A percentile compares a stretch with the other conserved stretches of the same genome.
phyloP scores from a whole-genome alignment of 2,797 vertebrate genomes.

The Nyctibius grandis region DNA sequence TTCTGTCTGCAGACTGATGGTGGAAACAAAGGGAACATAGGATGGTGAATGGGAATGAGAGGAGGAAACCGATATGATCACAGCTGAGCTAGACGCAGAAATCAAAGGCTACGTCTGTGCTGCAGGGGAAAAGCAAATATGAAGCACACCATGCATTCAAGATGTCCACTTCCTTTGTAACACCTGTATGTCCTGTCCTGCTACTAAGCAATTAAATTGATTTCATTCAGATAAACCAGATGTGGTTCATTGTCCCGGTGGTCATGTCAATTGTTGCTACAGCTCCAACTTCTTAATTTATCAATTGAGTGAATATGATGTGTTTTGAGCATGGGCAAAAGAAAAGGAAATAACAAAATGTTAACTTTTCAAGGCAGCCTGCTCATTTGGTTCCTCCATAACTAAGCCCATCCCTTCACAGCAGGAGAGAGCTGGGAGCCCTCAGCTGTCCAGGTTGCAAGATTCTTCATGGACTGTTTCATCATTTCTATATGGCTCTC shows the following conservation, averaged over 20 bases:
- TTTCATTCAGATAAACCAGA: neutral
- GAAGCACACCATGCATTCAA: neutral
- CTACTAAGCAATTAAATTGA: neutral
- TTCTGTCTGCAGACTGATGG: neutral
- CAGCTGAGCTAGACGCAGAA: neutral
- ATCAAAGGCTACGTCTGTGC: neutral
- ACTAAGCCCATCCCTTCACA: accelerated
- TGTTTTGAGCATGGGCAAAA: neutral
- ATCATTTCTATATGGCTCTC: neutral
- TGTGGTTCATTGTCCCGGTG: accelerated
- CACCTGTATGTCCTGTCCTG: neutral
- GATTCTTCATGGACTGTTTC: neutral
- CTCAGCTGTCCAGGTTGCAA: neutral
- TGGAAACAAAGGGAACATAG: neutral
- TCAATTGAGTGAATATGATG: neutral
- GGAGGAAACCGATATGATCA: neutral
- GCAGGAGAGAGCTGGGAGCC: neutral
- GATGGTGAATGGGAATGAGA: neutral
- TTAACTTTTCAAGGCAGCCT: neutral
- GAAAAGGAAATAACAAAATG: neutral
- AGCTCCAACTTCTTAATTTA: neutral
- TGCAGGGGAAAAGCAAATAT: neutral
- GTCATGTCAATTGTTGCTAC: neutral
- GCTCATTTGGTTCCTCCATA: neutral
- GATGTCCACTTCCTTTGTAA: neutral